Evolutionary conservation across 2,113 vertebrate species (phyloP).

Genomic region (Panurus biarmicus): DNA sequence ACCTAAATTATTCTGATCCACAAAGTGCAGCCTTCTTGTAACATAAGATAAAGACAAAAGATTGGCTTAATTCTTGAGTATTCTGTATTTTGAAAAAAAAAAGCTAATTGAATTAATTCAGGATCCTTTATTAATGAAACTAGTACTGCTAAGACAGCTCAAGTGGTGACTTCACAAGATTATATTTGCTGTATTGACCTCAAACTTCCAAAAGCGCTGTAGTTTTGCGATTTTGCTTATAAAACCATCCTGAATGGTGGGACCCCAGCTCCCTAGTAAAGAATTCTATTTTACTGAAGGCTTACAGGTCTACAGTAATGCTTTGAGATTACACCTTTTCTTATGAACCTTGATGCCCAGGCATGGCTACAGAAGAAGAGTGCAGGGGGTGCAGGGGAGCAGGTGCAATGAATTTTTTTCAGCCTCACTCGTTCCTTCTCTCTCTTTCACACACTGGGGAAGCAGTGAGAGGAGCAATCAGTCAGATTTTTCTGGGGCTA

Average conservation of each 20-base stretch:
- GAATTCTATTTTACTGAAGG: not conserved
- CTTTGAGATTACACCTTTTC: not conserved
- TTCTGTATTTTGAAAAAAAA: not conserved
- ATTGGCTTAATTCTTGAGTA: not conserved
- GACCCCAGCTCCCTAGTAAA: not conserved
- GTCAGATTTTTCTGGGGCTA: not conserved
- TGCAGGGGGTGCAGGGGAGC: not conserved
- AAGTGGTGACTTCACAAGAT: not conserved
- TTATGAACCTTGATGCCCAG: not conserved
- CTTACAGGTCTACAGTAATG: not conserved
- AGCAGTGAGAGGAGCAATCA: not conserved
- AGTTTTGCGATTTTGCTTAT: not conserved
- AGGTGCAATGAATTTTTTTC: not conserved
- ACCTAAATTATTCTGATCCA: not conserved
- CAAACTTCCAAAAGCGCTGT: fast-evolving
- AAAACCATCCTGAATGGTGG: not conserved
- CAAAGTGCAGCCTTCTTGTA: not conserved
- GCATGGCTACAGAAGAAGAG: not conserved
- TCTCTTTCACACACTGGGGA: not conserved
- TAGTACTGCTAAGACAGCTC: not conserved
- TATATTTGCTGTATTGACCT: not conserved
- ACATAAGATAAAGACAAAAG: not conserved
- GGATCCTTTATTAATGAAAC: not conserved
- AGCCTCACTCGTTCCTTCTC: not conserved
- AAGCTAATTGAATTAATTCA: not conserved